phyloP scores from a whole-genome alignment of 2,797 vertebrate species.

The Phylloscopus collybita region DNA sequence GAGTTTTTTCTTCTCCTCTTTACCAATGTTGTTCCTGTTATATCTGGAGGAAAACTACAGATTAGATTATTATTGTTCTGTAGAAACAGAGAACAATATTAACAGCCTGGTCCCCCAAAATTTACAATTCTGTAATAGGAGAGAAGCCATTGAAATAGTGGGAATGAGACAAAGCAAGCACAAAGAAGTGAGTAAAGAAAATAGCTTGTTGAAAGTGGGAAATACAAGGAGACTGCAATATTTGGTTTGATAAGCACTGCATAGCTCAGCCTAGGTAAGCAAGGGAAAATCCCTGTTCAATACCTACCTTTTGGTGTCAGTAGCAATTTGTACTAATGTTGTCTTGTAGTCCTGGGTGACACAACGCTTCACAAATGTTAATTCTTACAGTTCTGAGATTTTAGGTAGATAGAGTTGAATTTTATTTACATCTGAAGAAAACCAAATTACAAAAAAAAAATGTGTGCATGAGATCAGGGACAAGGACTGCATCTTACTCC shows the following conservation, averaged over 20 bases:
- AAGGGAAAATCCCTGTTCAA: background rate
- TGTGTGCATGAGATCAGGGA: background rate
- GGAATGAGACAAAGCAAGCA: background rate
- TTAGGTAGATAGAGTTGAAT: background rate
- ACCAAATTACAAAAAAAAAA: background rate
- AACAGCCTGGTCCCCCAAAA: background rate
- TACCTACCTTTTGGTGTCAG: background rate
- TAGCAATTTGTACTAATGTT: background rate
- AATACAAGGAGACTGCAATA: background rate
- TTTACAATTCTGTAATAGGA: background rate
- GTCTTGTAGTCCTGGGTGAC: background rate
- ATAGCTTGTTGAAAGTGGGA: background rate
- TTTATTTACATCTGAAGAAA: slow-evolving; percentile 11
- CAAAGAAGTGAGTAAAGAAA: background rate
- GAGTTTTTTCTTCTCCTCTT: background rate
- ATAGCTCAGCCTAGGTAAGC: background rate
- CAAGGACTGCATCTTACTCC: background rate
- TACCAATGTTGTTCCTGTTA: background rate
- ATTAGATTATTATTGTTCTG: background rate
- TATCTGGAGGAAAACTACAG: background rate
- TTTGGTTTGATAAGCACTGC: background rate
- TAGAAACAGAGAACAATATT: background rate
- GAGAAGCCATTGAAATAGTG: background rate
- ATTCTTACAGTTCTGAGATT: background rate
- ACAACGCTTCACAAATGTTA: background rate